Percentiles rank a stretch among this genome's conserved stretches.
These are phyloP conservation scores for Mormyrus lacerda DNA, from an alignment of 2,113 vertebrate genomes.

Conservation along the genomic window DNA sequence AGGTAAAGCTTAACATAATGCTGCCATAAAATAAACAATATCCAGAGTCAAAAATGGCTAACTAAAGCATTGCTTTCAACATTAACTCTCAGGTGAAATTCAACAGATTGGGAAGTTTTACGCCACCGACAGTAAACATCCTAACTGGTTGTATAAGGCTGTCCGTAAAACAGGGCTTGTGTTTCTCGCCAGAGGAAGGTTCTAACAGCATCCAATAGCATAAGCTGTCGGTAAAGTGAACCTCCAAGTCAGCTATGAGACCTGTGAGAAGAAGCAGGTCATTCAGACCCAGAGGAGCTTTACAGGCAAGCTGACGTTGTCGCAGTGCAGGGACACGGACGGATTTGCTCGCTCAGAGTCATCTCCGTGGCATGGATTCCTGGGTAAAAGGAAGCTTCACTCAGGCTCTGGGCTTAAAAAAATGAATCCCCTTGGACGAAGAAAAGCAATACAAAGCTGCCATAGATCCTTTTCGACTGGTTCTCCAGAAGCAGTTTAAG, in stretches of 20 bases:
- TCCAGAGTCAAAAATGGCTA: not conserved
- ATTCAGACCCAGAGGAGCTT: not conserved
- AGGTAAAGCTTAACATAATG: conserved; percentile 1
- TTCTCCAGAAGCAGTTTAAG: not conserved
- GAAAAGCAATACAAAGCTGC: not conserved
- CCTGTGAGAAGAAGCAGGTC: not conserved
- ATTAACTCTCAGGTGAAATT: not conserved
- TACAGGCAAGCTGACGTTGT: not conserved
- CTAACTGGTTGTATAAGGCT: not conserved
- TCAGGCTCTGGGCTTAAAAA: not conserved
- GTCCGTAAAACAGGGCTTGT: not conserved
- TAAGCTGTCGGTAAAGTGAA: not conserved
- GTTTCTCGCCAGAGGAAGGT: not conserved
- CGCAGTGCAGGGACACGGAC: not conserved
- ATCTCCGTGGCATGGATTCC: not conserved
- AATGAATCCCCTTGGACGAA: not conserved
- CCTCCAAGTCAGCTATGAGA: not conserved
- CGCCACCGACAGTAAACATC: not conserved
- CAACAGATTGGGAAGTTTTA: not conserved
- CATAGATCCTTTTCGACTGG: not conserved
- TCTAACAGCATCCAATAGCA: not conserved
- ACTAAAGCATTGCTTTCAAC: not conserved
- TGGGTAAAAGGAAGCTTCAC: not conserved
- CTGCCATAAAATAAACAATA: not conserved
- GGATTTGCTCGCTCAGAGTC: not conserved